phyloP scores from a whole-genome alignment of 2,113 vertebrate species.

The Xenopus borealis region DNA sequence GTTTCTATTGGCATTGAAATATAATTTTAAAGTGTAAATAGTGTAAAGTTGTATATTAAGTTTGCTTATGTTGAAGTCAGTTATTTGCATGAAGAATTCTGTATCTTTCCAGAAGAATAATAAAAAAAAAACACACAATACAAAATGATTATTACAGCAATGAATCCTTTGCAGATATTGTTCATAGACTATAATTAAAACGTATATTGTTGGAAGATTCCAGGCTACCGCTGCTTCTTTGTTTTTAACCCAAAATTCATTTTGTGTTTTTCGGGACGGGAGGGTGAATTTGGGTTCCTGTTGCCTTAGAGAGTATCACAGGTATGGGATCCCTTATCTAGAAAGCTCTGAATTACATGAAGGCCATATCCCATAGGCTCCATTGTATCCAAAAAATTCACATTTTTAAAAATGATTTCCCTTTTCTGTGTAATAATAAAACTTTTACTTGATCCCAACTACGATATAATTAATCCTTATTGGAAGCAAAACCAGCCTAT shows the following conservation, averaged over 20 bases:
- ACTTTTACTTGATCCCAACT: too few species aligned
- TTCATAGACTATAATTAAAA: constrained; percentile 48
- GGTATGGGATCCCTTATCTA: too few species aligned
- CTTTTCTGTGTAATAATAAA: too few species aligned
- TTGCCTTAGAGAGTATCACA: too few species aligned
- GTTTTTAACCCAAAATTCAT: constrained; percentile 2
- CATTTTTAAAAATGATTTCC: too few species aligned
- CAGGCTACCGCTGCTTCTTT: constrained; percentile 31
- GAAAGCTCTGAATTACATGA: too few species aligned
- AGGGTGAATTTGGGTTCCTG: too few species aligned
- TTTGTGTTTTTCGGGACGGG: too few species aligned
- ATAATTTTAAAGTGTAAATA: constrained; percentile 70
- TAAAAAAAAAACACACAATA: neutral
- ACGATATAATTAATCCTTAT: too few species aligned
- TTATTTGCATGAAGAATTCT: constrained; percentile 62
- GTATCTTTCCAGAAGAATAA: constrained; percentile 47
- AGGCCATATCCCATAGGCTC: too few species aligned
- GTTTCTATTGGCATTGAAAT: constrained; percentile 65
- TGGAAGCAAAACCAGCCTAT: too few species aligned
- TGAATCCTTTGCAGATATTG: constrained; percentile 53
- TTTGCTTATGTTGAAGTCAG: constrained; percentile 56
- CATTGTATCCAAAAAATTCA: too few species aligned
- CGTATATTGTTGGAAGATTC: constrained; percentile 40
- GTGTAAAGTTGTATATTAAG: constrained; percentile 65
- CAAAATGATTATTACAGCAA: constrained; percentile 40